Evolutionary conservation across 2,113 vertebrate genomes (phyloP).

Genomic region (Aegithalos caudatus): DNA sequence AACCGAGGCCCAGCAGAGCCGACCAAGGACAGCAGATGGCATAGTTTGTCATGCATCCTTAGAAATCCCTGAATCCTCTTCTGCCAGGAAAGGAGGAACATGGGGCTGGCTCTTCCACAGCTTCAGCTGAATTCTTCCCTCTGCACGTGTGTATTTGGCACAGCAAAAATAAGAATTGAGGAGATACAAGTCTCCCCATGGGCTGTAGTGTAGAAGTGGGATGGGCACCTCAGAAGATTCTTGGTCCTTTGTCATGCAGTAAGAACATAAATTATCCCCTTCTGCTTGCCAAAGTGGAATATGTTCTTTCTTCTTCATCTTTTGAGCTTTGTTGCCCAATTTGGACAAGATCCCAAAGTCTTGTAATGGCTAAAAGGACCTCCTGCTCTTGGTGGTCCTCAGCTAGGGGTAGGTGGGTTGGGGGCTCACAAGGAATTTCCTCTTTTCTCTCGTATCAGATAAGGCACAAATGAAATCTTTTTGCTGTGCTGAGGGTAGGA

Average conservation of each 20-base stretch:
- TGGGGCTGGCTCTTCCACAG: not conserved
- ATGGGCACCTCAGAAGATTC: not conserved
- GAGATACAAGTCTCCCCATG: not conserved
- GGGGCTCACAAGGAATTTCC: not conserved
- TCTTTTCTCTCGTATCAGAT: not conserved
- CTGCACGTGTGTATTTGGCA: not conserved
- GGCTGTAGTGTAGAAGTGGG: not conserved
- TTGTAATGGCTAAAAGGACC: not conserved
- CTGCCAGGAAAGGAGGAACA: not conserved
- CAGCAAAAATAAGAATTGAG: not conserved
- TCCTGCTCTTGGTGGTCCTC: not conserved
- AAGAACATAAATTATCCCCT: not conserved
- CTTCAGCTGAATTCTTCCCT: not conserved
- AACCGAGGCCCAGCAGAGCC: slow-evolving; percentile 7
- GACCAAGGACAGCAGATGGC: slow-evolving; percentile 19
- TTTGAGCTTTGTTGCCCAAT: not conserved
- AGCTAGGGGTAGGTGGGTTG: not conserved
- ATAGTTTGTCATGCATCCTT: not conserved
- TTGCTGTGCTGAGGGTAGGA: not conserved
- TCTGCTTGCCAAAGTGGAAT: not conserved
- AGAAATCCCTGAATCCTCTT: not conserved
- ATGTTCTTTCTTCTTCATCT: not conserved
- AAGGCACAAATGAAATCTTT: not conserved
- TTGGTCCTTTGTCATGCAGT: not conserved
- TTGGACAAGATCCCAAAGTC: not conserved